phyloP scores from a whole-genome alignment of 2,113 vertebrate genomes.

The Budorcas taxicolor region DNA sequence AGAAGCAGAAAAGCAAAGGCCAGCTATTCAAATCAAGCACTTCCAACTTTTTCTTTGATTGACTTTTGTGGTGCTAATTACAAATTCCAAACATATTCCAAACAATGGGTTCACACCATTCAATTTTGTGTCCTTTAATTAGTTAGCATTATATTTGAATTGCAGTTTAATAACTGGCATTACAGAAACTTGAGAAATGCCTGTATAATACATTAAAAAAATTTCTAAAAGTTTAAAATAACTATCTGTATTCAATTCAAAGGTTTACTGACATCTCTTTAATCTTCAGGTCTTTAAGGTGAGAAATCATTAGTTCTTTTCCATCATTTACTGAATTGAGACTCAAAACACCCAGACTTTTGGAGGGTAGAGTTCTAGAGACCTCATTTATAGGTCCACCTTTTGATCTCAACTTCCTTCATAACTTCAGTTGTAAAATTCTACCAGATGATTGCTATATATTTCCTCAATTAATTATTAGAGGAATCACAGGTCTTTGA shows the following conservation, averaged over 20 bases:
- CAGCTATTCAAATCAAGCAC: neutral
- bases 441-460: neutral
- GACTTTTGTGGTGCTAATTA: neutral
- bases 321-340: neutral
- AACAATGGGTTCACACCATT: neutral
- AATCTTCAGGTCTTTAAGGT: neutral
- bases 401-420: conserved; percentile 18
- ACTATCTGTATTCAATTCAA: neutral
- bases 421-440: neutral
- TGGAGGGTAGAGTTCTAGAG: neutral
- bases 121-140: neutral
- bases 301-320: neutral
- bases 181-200: neutral
- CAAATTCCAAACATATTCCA: neutral
- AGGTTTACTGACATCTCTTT: neutral
- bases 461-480: neutral
- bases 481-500: neutral
- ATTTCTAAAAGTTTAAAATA: conserved; percentile 15
- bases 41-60: neutral
- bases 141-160: neutral
- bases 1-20: neutral
- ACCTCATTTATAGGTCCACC: neutral
- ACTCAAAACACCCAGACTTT: neutral
- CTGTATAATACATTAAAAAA: neutral
- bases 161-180: neutral